These are phyloP conservation scores for Gymnodraco acuticeps DNA, from an alignment of 2,797 vertebrate genomes.

Conservation along the genomic window DNA sequence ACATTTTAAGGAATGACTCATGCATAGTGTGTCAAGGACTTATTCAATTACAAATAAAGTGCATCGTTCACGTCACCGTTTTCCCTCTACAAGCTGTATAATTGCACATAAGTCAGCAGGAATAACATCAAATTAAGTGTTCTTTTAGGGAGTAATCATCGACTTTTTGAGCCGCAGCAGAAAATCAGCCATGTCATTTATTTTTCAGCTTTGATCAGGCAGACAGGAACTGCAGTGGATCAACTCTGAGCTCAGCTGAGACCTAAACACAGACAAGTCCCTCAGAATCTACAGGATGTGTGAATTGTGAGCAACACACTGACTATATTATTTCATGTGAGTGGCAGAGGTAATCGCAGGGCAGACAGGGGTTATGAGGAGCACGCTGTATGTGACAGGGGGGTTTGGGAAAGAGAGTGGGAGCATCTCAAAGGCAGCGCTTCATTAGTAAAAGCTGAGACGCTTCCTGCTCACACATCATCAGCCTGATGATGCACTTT, in stretches of 20 bases:
- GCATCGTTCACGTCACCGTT: constrained; percentile 10
- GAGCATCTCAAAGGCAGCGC: constrained; percentile 13
- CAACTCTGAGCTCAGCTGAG: constrained; percentile 17
- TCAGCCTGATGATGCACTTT: constrained; percentile 22
- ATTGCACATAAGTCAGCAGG: constrained; percentile 14
- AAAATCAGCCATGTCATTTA: constrained; percentile 25
- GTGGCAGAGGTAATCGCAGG: constrained; percentile 17
- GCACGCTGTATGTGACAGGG: not conserved
- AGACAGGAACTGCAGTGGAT: constrained; percentile 36
- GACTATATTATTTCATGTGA: constrained; percentile 2
- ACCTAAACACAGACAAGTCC: constrained; percentile 13
- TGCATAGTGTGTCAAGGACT: constrained; percentile 21
- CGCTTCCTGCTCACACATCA: constrained; percentile 54
- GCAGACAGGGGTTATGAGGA: constrained; percentile 10
- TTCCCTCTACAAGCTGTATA: not conserved
- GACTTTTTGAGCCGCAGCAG: constrained; percentile 13
- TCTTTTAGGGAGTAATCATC: constrained; percentile 5
- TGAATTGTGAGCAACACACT: constrained; percentile 11
- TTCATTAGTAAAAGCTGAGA: constrained; percentile 49
- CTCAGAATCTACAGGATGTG: constrained; percentile 22
- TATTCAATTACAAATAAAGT: constrained; percentile 30
- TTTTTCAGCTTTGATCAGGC: constrained; percentile 47
- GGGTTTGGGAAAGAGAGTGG: constrained; percentile 16
- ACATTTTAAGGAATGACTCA: constrained; percentile 54
- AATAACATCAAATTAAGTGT: not conserved